Evolutionary conservation across 2,888 invertebrate genomes (phyloP).

Genomic region (Acanthosepion lycidas): DNA sequence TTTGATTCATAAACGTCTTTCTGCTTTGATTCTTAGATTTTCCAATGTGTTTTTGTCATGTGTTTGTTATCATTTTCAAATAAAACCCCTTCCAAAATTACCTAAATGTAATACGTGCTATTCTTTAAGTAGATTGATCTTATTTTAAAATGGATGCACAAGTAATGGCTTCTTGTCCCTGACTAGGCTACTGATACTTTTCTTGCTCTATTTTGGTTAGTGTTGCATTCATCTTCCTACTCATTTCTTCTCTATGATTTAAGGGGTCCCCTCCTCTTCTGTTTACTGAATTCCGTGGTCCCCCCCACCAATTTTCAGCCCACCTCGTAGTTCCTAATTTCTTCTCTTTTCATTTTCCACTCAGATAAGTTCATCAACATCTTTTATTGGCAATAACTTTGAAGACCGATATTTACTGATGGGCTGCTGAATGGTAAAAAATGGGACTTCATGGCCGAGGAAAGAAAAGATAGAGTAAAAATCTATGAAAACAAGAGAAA

Average conservation of each 20-base stretch:
- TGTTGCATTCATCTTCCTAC: too few species aligned
- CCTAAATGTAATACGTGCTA: not conserved
- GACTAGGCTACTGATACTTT: not conserved
- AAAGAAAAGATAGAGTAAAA: not conserved
- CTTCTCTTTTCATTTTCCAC: not conserved
- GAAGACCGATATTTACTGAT: not conserved
- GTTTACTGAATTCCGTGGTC: not conserved
- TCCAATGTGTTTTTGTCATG: not conserved
- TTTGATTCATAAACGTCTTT: not conserved
- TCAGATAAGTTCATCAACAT: not conserved
- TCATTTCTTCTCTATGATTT: too few species aligned
- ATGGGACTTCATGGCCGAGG: not conserved
- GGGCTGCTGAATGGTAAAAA: not conserved
- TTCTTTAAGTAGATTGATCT: not conserved
- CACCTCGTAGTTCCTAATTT: not conserved
- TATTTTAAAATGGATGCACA: not conserved
- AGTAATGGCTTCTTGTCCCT: not conserved
- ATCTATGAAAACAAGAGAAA: not conserved
- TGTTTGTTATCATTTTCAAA: not conserved
- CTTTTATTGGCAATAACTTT: slow-evolving; percentile 33
- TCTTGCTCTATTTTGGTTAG: too few species aligned
- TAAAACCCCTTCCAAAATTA: not conserved
- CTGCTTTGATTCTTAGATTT: not conserved
- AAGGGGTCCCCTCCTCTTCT: not conserved
- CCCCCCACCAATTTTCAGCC: not conserved